Evolutionary conservation across 2,797 vertebrate species (phyloP), one percentile per base, ranked within the genome.

Genomic region (Pseudochirops corinnae): DNA sequence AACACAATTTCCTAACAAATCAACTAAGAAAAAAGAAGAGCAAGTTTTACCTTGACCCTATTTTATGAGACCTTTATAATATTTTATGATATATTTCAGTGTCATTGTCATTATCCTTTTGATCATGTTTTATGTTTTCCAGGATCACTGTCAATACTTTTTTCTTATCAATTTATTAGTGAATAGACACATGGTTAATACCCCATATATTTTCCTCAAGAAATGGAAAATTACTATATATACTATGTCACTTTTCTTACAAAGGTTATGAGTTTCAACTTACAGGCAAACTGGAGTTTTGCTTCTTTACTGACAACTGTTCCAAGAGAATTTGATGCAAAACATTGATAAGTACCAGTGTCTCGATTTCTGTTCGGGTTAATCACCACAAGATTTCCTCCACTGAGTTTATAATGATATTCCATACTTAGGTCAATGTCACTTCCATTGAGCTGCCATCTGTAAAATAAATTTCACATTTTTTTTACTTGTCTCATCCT

Each of bases 371-470:
- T 98, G 98, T 99, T 99, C 98, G 99, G 99, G 95, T 98, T 98
- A 96, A 98, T 98, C 98, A 99, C 99, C 98, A 99, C 99, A 97
- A 99, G 99, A 98, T 98, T 99, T 97, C 99, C 99, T 97, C 98
- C 98, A 97, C 98, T 99, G 99, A 99, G 97, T 97, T 98, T 99
- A 98, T 99, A 99, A 98, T 98, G 99, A 98, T 99, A 99, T 98
- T 99, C 99, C 98, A 98, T 98, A 97, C 97, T 98, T 96, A 98
- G 98, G 98, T 99, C 99, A 98, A 99, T 99, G 97, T 99, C 97
- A 92, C 99, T 99, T 98, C 99, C 99, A 97, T 99, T 99, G 98
- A 99, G 99, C 98, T 99, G 99, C 99, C 99, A 99, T 98, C 99
- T 99, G 99, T 95, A 98, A 99, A 99, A 99, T 26, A 97, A 95